Evolutionary conservation across 2,797 vertebrate species (phyloP).

Genomic region (Notamacropus eugenii): DNA sequence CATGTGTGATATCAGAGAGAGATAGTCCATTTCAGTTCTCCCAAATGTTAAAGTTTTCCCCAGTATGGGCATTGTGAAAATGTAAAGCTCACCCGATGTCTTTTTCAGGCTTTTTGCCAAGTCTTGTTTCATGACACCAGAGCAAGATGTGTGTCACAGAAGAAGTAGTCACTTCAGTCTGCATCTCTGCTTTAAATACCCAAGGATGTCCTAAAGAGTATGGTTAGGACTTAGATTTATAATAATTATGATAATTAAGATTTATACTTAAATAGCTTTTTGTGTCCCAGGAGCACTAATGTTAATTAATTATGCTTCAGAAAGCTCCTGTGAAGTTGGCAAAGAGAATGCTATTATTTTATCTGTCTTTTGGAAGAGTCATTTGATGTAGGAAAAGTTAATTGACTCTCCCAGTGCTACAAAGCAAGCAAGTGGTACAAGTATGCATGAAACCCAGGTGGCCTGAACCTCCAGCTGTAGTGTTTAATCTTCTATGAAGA

Average conservation of each 20-base stretch:
- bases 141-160: not conserved
- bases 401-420: not conserved
- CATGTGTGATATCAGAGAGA: not conserved
- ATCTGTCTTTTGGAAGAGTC: slow-evolving; percentile 14
- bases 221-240: slow-evolving; percentile 19
- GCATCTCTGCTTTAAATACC: slow-evolving; percentile 58
- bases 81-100: rapidly evolving
- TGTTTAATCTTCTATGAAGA: not conserved
- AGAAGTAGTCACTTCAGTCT: not conserved
- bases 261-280: slow-evolving; percentile 70
- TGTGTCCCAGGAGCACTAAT: slow-evolving; percentile 64
- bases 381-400: slow-evolving; percentile 48
- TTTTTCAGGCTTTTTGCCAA: slow-evolving; percentile 1
- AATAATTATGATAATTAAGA: slow-evolving; percentile 71
- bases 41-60: not conserved
- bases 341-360: slow-evolving; percentile 49
- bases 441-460: slow-evolving; percentile 16
- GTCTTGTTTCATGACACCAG: not conserved
- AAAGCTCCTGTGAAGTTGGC: slow-evolving; percentile 47
- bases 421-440: not conserved
- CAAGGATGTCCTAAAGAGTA: not conserved
- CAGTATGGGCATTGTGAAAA: not conserved
- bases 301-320: slow-evolving; percentile 67
- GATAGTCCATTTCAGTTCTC: slow-evolving; percentile 23
- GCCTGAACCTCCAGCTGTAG: not conserved